phyloP scores from a whole-genome alignment of 2,797 vertebrate genomes.

The Oryzias sinensis region DNA sequence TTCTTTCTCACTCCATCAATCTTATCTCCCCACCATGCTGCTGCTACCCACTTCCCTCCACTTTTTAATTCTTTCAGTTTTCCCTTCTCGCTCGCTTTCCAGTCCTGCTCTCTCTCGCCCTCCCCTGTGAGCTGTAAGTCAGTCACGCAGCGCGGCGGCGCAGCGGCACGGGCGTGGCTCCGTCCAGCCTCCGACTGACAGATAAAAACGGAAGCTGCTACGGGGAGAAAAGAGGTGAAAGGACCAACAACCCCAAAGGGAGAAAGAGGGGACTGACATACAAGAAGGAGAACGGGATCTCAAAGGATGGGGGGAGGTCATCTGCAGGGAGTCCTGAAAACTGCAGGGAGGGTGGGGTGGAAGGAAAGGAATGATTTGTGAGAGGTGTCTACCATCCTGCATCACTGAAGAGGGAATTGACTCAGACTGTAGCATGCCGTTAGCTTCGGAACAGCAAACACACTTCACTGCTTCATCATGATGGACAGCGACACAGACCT shows the following conservation, averaged over 20 bases:
- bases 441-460: slow-evolving; percentile 38
- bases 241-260: slow-evolving; percentile 33
- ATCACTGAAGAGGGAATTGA: slow-evolving; percentile 44
- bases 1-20: slow-evolving; percentile 51
- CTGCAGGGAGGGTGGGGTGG: slow-evolving; percentile 29
- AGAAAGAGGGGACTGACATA: slow-evolving; percentile 4
- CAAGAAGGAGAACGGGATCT: background rate
- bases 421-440: slow-evolving; percentile 53
- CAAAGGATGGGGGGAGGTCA: background rate
- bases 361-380: slow-evolving; percentile 40
- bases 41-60: slow-evolving; percentile 55
- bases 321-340: slow-evolving; percentile 40
- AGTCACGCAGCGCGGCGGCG: slow-evolving; percentile 64
- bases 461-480: slow-evolving; percentile 39
- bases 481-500: slow-evolving; percentile 45
- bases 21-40: slow-evolving; percentile 61
- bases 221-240: slow-evolving; percentile 33
- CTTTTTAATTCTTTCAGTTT: slow-evolving; percentile 58
- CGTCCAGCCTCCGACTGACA: slow-evolving; percentile 46
- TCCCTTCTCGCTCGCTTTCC: slow-evolving; percentile 47
- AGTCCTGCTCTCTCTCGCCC: slow-evolving; percentile 43
- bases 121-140: slow-evolving; percentile 46
- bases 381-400: slow-evolving; percentile 47
- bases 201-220: slow-evolving; percentile 67
- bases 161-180: slow-evolving; percentile 54